Base-by-base conservation (phyloP, 1,140 invertebrate genomes). In the Solenopsis fugax region DNA sequence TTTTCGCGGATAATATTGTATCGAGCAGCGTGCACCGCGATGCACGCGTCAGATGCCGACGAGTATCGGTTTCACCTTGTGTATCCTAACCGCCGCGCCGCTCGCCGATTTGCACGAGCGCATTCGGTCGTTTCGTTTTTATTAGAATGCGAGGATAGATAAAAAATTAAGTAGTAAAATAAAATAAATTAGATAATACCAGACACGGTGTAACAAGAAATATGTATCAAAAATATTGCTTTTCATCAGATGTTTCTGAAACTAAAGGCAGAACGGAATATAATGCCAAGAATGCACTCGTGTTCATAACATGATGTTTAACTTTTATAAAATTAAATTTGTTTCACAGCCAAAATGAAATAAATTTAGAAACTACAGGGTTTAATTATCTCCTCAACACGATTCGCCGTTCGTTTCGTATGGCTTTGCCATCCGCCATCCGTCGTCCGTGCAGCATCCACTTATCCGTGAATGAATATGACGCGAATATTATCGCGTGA, bases 381-480 rank as follows among this genome's bases (percentile, higher is more conserved):
- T 71, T 54, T 45, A 29, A 71, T 81, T 54, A 24, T 56, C 62
- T 16, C 29, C 2, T 12, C 50, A 10, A 37, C 34, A 73, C 45
- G n/a, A 48, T 18, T 50, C 41, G 41, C 50, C 37, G 41, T 37
- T 54, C 41, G 41, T 41, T 41, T 41, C 41, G 41, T 69, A 81
- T 5, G 29, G 37, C 45, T 37, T 60, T 13, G 7, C 24, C 52
- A 24, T 1, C 9, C 48, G n/a, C 16, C 7, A 41, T 6, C 41
- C 7, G 54, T 21, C 71, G 1, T 12, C 41, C 24, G 6, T 29
- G 37, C 78, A n/a, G 52, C 54, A 41, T 50, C 54, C 69, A 37
- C 69, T 84, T 72, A 72, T 48, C 18, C 69, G 54, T 37, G 41
- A 82, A 82, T 82, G 41, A 82, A 82, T 72, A 72, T 58, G 65